Evolutionary conservation across 2,797 vertebrate species (phyloP).

Genomic region (Mallotus villosus): DNA sequence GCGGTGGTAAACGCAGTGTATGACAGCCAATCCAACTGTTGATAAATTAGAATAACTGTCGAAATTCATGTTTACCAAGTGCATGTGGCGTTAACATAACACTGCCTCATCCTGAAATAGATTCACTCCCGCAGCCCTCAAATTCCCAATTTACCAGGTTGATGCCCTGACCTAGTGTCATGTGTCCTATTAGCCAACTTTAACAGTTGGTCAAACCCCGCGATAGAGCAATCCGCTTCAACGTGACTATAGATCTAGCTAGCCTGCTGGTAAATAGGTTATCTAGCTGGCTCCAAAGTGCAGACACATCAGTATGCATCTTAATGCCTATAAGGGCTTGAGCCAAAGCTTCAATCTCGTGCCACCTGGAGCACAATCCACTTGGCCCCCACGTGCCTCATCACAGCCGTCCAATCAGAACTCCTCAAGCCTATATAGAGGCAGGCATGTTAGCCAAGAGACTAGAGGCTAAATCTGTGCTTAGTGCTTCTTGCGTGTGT

Average conservation of each 20-base stretch:
- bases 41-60: no score
- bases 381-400: slow-evolving; percentile 35
- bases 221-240: neutral
- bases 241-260: neutral
- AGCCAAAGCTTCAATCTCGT: slow-evolving; percentile 37
- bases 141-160: neutral
- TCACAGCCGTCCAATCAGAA: slow-evolving; percentile 40
- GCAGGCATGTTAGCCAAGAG: slow-evolving; percentile 35
- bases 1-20: no score
- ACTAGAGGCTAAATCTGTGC: slow-evolving; percentile 53
- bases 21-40: no score
- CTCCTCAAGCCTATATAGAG: slow-evolving; percentile 25
- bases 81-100: no score
- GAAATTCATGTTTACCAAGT: no score
- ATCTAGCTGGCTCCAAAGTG: slow-evolving; percentile 1
- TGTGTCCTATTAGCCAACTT: neutral
- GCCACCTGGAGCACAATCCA: slow-evolving; percentile 38
- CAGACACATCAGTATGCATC: slow-evolving; percentile 1
- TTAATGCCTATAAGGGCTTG: slow-evolving; percentile 24
- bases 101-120: neutral
- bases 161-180: neutral
- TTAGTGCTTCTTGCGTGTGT: slow-evolving; percentile 36
- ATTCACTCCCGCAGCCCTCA: neutral
- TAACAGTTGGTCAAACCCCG: neutral
- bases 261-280: neutral